Base-by-base conservation (phyloP, 2,888 invertebrate species). In the Hemistola chrysoprasaria region DNA sequence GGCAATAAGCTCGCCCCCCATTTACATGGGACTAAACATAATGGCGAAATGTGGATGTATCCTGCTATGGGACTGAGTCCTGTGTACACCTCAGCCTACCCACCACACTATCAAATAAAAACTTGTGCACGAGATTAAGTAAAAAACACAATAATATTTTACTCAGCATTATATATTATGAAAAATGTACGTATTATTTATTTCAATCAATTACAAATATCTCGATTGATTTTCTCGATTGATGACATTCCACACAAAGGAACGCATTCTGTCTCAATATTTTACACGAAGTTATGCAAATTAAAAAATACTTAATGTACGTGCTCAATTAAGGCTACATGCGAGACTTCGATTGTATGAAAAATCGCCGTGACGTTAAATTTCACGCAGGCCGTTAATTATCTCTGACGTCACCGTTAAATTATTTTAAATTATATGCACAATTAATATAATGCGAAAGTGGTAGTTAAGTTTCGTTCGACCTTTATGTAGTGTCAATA, bases 381-480 rank as follows among this genome's bases (percentile, higher is more conserved):
- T 49, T 47, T 50, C 40, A 50, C 40, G 46, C 47, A 32, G n/a
- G 28, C 34, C 26, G 33, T 45, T 59, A 50, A 59, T 56, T 50
- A 45, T 45, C 33, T 45, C 27, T 58, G 54, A 54, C 56, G 56
- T 59, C 56, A 56, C 38, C 24, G 21, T 37, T 50, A 36, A 51
- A 50, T 51, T 41, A 51, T 51, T 53, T 55, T 44, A 32, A 49
- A 43, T 42, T 8, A 39, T 29, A 34, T 36, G 43, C 46, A 50
- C 47, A 47, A 45, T 48, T 45, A 52, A 52, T 42, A 47, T 51
- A 46, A 51, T 52, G 44, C 50, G 55, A 50, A 52, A 52, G 50
- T 48, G 54, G 41, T 16, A 16, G 16, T n/a, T n/a, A n/a, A n/a
- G n/a, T n/a, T n/a, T n/a, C n/a, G n/a, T n/a, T n/a, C n/a, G n/a